Evolutionary conservation across 2,797 vertebrate species (phyloP).

Genomic region (Rhodeus uyekii): DNA sequence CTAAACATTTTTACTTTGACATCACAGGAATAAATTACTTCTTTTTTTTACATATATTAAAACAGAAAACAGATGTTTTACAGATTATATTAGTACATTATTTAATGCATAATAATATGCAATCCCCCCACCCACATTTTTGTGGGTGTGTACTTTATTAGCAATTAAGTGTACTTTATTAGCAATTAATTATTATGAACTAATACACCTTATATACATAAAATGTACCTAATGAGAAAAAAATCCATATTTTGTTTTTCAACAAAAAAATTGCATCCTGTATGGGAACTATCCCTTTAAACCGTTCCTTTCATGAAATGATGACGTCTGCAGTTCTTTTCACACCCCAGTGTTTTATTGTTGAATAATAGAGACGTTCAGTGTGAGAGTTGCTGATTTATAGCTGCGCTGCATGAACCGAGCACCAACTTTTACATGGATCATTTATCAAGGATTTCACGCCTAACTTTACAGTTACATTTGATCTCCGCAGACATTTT

Average conservation of each 20-base stretch:
- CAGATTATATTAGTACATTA: no score
- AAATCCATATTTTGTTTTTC: not conserved
- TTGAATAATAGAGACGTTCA: slow-evolving; percentile 5
- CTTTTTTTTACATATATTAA: not conserved
- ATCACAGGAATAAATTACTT: not conserved
- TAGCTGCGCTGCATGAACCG: not conserved
- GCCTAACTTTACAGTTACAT: slow-evolving; percentile 9
- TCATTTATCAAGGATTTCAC: slow-evolving; percentile 37
- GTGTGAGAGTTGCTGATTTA: slow-evolving; percentile 22
- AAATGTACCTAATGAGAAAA: not conserved
- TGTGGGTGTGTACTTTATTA: no score
- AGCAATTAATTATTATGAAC: not conserved
- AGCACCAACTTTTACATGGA: slow-evolving; percentile 30
- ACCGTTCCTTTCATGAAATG: not conserved
- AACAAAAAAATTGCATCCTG: not conserved
- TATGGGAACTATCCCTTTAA: not conserved
- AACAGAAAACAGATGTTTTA: not conserved
- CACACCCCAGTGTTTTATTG: slow-evolving; percentile 1
- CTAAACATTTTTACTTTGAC: no score
- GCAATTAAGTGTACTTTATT: no score
- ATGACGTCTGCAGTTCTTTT: slow-evolving; percentile 7
- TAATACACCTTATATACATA: no score
- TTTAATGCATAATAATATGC: no score
- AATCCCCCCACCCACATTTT: no score
- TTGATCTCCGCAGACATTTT: slow-evolving; percentile 28